Evolutionary conservation across 2,113 vertebrate species (phyloP).

Genomic region (Alosa alosa): DNA sequence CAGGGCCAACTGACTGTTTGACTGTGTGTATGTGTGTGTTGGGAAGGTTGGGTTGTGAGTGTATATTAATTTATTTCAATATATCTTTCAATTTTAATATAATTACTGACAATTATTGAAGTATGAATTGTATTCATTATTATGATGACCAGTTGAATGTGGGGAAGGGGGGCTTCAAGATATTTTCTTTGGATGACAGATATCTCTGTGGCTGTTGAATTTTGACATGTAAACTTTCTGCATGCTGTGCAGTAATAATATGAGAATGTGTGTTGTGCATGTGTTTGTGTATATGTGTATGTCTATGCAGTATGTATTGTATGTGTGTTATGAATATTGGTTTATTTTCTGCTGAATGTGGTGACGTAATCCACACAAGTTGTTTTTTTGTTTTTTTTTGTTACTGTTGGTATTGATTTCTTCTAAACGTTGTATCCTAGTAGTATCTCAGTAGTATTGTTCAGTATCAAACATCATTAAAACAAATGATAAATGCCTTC

Average conservation of each 20-base stretch:
- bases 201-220: neutral
- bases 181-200: neutral
- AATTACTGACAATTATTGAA: neutral
- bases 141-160: slow-evolving; percentile 17
- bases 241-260: neutral
- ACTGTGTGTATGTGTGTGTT: neutral
- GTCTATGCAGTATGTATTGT: slow-evolving; percentile 13
- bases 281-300: slow-evolving; percentile 20
- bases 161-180: neutral
- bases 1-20: slow-evolving; percentile 31
- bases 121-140: neutral
- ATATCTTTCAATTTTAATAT: neutral
- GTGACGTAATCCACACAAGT: neutral
- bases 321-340: neutral
- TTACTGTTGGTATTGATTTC: neutral
- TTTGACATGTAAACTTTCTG: neutral
- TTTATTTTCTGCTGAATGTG: neutral
- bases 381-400: neutral
- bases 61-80: neutral
- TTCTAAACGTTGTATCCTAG: neutral
- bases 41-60: neutral
- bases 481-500: neutral
- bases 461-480: slow-evolving; percentile 39
- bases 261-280: slow-evolving; percentile 3
- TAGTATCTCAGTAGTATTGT: slow-evolving; percentile 34